These are phyloP conservation scores for Automeris io DNA, from an alignment of 2,888 invertebrate species.

Conservation along the genomic window DNA sequence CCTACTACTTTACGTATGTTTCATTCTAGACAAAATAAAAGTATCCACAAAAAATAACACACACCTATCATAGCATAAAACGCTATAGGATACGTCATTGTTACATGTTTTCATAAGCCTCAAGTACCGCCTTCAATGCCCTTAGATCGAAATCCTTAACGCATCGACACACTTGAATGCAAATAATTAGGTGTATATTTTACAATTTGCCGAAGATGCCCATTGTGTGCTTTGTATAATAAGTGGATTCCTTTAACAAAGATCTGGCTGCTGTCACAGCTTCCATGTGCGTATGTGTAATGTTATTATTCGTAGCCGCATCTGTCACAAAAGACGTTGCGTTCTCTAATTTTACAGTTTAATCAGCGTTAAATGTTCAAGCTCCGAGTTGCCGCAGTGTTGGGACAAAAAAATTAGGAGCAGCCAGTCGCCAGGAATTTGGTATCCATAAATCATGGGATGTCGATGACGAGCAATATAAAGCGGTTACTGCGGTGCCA, in stretches of 20 bases:
- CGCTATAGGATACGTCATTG: slow-evolving; percentile 40
- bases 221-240: slow-evolving; percentile 62
- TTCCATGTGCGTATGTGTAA: slow-evolving; percentile 65
- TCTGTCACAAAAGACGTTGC: slow-evolving; percentile 72
- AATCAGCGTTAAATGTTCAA: slow-evolving; percentile 76
- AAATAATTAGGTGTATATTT: slow-evolving; percentile 74
- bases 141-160: slow-evolving; percentile 48
- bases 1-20: too few species aligned
- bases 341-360: slow-evolving; percentile 76
- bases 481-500: background rate
- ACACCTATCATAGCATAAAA: slow-evolving; percentile 48
- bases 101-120: slow-evolving; percentile 69
- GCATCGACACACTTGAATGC: slow-evolving; percentile 59
- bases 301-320: slow-evolving; percentile 72
- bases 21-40: too few species aligned
- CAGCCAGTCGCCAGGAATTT: slow-evolving; percentile 49
- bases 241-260: slow-evolving; percentile 71
- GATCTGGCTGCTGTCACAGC: slow-evolving; percentile 57
- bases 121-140: slow-evolving; percentile 57
- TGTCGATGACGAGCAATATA: slow-evolving; percentile 51
- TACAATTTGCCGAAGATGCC: slow-evolving; percentile 74
- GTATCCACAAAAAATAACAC: slow-evolving; percentile 18
- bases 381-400: slow-evolving; percentile 56
- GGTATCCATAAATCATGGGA: slow-evolving; percentile 58
- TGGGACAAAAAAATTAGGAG: slow-evolving; percentile 42